Evolutionary conservation across 1,140 invertebrate species (phyloP), one percentile per base, ranked within the genome.

Genomic region (Goniozus legneri): DNA sequence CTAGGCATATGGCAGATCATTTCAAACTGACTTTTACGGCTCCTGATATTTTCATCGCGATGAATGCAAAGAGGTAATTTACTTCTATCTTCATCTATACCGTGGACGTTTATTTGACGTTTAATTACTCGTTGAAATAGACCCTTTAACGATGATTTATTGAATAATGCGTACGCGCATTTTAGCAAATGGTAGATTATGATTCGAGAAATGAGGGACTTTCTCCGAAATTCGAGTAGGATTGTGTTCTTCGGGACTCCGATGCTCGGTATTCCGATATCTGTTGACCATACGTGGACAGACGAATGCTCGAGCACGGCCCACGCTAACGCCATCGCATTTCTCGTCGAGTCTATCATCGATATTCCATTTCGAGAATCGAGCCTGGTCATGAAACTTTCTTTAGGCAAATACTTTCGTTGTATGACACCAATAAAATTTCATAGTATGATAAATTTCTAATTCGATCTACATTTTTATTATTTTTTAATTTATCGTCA

Each of bases 341-440:
- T 45, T 50, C 44, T 14, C 42, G 19, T 44, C 38, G 43, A 59
- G 54, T 58, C n/a, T 27, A 54, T 36, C 19, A 3, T n/a, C 14
- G 44, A 27, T 46, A 20, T 34, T 46, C 21, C 44, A 18, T 35
- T 47, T 15, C 39, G 2, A 10, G 30, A 32, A n/a, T n/a, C n/a
- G n/a, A n/a, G n/a, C n/a, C n/a, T n/a, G n/a, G n/a, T n/a, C n/a
- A n/a, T n/a, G n/a, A n/a, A n/a, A n/a, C n/a, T n/a, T n/a, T n/a
- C n/a, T n/a, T n/a, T n/a, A n/a, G n/a, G n/a, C n/a, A n/a, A n/a
- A n/a, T n/a, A n/a, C n/a, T n/a, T n/a, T n/a, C n/a, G n/a, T n/a
- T n/a, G n/a, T n/a, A n/a, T n/a, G n/a, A n/a, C n/a, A n/a, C n/a
- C n/a, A 33, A 21, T 43, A 46, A 31, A 21, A 42, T 4, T 4